Conservation (phyloP, 2,113 vertebrate genomes). For the Helogale parvula region DNA sequence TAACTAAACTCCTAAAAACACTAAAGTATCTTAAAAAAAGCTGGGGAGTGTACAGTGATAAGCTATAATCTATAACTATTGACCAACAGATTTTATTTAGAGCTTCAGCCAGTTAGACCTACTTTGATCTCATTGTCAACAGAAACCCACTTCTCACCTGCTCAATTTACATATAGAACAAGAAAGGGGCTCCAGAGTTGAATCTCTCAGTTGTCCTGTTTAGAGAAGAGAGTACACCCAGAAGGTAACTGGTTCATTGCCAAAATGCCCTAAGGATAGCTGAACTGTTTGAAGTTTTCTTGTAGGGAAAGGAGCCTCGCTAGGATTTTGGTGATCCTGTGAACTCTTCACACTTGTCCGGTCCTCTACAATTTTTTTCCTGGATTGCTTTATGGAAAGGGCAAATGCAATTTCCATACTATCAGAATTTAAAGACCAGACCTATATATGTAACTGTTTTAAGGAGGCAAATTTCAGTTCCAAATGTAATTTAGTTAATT, state of each 20-base stretch:
- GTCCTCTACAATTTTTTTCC: neutral
- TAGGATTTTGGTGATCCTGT: neutral
- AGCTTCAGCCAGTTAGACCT: neutral
- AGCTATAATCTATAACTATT: neutral
- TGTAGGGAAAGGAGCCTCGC: neutral
- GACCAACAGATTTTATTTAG: neutral
- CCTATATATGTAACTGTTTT: neutral
- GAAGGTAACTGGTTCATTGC: neutral
- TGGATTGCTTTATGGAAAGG: neutral
- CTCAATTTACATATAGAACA: neutral
- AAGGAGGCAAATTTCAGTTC: neutral
- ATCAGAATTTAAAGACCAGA: neutral
- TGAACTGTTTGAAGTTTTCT: neutral
- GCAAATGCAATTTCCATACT: neutral
- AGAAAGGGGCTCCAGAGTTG: neutral
- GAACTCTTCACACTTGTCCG: constrained; percentile 7
- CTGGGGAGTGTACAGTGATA: neutral
- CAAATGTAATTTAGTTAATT: neutral
- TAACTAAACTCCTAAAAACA: neutral
- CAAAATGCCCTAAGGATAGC: neutral
- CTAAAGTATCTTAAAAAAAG: neutral
- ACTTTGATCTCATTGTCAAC: neutral
- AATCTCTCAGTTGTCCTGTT: neutral
- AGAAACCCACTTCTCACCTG: neutral
- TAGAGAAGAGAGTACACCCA: neutral